Conservation (phyloP, 37 sponge, comb jelly and placozoan species). For the Diacarnus erythraeanus region DNA sequence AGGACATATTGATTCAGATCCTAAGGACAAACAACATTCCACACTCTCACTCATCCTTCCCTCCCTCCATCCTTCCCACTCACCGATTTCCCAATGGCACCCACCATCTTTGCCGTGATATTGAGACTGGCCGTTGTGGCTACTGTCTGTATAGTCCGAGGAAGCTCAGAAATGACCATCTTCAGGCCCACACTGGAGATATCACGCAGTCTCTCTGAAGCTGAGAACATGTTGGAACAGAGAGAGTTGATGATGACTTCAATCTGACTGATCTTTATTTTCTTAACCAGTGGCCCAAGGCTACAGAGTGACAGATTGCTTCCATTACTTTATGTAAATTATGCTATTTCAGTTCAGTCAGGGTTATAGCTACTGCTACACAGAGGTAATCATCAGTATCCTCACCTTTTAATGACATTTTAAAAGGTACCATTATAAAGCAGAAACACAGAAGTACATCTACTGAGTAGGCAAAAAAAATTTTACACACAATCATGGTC, state of each 20-base stretch:
- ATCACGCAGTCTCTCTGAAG: conserved; percentile 86
- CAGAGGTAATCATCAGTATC: no score
- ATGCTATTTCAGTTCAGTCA: neutral
- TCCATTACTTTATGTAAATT: no score
- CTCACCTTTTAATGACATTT: no score
- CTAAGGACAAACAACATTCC: conserved; percentile 12
- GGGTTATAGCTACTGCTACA: no score
- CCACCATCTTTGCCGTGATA: conserved; percentile 72
- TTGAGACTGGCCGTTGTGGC: conserved; percentile 59
- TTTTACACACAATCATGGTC: no score
- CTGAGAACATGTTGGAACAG: conserved; percentile 85
- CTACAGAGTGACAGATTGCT: conserved; percentile 14
- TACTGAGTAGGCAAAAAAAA: no score
- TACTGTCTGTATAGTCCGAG: conserved; percentile 48
- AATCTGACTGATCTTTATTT: conserved; percentile 86
- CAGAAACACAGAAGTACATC: no score
- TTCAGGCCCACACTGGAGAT: conserved; percentile 91
- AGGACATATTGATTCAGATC: conserved; percentile 82
- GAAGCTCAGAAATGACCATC: conserved; percentile 92
- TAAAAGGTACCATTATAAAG: no score
- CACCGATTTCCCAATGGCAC: conserved; percentile 67
- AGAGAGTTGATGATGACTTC: conserved; percentile 82
- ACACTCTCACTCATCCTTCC: neutral
- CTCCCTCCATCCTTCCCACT: conserved; percentile 3
- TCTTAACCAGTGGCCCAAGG: conserved; percentile 88